Conservation (phyloP, 1,140 invertebrate genomes). For the Drosophila fuyamai region DNA sequence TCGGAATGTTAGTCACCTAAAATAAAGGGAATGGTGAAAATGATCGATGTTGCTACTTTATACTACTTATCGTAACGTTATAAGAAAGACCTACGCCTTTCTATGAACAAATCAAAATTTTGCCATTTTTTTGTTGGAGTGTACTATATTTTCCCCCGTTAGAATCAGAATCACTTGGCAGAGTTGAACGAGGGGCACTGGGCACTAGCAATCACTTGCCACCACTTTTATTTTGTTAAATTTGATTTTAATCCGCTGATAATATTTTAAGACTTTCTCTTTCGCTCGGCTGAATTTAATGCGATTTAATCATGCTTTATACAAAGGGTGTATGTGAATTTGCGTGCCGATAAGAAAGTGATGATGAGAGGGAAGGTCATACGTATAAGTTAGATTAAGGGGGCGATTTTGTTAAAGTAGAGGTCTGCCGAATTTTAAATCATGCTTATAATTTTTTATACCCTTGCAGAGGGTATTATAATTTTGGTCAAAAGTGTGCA, state of each 20-base stretch:
- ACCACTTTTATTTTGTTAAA: constrained; percentile 47
- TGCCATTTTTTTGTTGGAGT: no score
- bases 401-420: neutral
- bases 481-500: no score
- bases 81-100: no score
- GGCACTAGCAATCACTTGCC: constrained; percentile 22
- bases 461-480: no score
- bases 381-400: neutral
- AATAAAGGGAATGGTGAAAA: no score
- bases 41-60: no score
- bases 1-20: no score
- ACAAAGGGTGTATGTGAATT: constrained; percentile 17
- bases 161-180: neutral
- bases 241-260: constrained; percentile 71
- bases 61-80: no score
- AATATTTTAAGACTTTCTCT: constrained; percentile 65
- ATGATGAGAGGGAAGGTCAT: neutral
- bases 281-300: constrained; percentile 67
- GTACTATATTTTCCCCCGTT: neutral
- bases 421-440: no score
- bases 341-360: neutral
- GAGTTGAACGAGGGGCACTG: neutral
- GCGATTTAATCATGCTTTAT: constrained; percentile 45
- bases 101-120: no score
- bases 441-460: no score